Base-by-base conservation (phyloP, 2,888 invertebrate genomes). In the Machimus atricapillus region DNA sequence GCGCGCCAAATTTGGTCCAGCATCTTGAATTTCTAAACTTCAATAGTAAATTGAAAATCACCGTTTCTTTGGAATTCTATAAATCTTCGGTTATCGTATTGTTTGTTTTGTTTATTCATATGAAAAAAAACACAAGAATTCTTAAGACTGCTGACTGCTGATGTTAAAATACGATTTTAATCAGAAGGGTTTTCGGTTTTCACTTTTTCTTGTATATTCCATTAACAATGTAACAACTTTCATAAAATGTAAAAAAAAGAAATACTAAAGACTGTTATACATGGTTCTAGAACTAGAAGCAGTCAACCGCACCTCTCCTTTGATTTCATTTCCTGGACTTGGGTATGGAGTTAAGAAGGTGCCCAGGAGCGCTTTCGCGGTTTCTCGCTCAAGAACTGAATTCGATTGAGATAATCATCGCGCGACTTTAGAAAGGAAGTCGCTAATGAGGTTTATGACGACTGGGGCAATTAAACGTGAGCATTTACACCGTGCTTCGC, bases 381-480 rank as follows among this genome's bases (percentile, higher is more conserved):
- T 76, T 66, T 66, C 12, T 23, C 66, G 27, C 12, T 19, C 27
- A 23, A 27, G 76, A 78, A 78, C 43, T 37, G 23, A 78, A 40
- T 78, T 78, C n/a, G 43, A 78, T 78, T 19, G 78, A 78, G 78
- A 78, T 78, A 37, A 78, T 78, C n/a, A 78, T 78, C 78, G 40
- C 43, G 66, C 23, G n/a, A 43, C 43, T 78, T n/a, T 76, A 31
- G 40, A 40, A 78, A 43, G 78, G 78, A 78, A 78, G 78, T 78
- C 43, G 23, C 78, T 78, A 78, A 78, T 78, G 78, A 78, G 43
- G 78, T 40, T 43, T 78, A 43, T 78, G 78, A 23, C 14, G 40
- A 46, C 43, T 23, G 40, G 19, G 9, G 77, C 37, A 77, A 77
- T 77, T 77, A 77, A 77, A 77, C 77, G 78, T 78, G 43, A 40